Evolutionary conservation across 2,797 vertebrate species (phyloP).

Genomic region (Chromobotia macracanthus): DNA sequence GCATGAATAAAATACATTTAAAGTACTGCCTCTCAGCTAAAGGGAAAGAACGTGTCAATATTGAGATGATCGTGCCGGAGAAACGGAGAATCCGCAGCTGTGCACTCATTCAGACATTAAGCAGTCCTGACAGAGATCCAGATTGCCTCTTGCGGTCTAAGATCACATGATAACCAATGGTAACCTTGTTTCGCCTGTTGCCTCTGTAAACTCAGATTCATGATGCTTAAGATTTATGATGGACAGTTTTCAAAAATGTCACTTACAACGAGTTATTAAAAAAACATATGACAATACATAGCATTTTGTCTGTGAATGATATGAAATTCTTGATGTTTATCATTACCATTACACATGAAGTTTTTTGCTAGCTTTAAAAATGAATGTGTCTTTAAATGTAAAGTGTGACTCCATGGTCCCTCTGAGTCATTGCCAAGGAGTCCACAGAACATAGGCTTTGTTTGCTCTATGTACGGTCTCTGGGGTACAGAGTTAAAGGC

Average conservation of each 20-base stretch:
- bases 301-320: background rate
- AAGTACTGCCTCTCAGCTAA: background rate
- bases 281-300: background rate
- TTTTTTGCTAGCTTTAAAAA: background rate
- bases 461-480: slow-evolving; percentile 20
- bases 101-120: background rate
- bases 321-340: background rate
- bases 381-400: background rate
- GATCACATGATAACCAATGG: background rate
- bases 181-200: background rate
- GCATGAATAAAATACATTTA: background rate
- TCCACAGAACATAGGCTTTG: slow-evolving; percentile 31
- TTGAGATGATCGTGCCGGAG: background rate
- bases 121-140: background rate
- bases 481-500: slow-evolving; percentile 9
- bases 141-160: background rate
- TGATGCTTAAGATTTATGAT: background rate
- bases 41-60: background rate
- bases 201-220: background rate
- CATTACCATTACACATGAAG: background rate
- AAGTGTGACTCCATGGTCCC: slow-evolving; percentile 6
- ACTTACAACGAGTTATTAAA: background rate
- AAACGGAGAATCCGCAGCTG: background rate
- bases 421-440: slow-evolving; percentile 31
- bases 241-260: background rate